Percentiles rank a stretch among this genome's conserved stretches.
Evolutionary conservation across 2,113 vertebrate species (phyloP).

Genomic region (Sinocyclocheilus anshuiensis): DNA sequence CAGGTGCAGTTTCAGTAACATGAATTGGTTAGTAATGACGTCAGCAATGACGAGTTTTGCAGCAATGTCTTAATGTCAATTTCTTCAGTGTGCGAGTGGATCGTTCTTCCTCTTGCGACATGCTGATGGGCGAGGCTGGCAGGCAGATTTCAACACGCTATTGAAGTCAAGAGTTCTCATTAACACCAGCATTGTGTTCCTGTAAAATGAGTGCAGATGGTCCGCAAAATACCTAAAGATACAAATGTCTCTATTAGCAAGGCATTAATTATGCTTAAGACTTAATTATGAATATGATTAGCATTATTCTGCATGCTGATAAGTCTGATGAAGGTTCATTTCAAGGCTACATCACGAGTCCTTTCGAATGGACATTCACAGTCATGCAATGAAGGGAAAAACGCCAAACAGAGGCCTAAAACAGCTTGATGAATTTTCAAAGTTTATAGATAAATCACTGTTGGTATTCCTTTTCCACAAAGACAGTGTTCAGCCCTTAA

Average conservation of each 20-base stretch:
- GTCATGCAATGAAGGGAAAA: neutral
- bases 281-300: conserved; percentile 6
- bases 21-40: neutral
- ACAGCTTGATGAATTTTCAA: neutral
- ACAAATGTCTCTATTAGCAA: conserved; percentile 23
- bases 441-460: neutral
- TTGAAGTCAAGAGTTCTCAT: conserved; percentile 7
- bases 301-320: conserved; percentile 7
- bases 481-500: neutral
- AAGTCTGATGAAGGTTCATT: neutral
- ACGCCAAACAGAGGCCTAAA: too few species aligned
- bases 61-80: neutral
- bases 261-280: neutral
- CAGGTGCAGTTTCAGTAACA: neutral
- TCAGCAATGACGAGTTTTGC: neutral
- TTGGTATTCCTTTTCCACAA: neutral
- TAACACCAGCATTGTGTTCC: neutral
- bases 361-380: neutral
- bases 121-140: neutral
- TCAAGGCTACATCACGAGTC: neutral
- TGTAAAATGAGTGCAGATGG: conserved; percentile 20
- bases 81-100: neutral
- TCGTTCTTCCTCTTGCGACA: conserved; percentile 28
- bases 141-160: conserved; percentile 20
- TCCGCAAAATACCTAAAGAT: conserved; percentile 2